Base-by-base conservation (phyloP, 2,888 invertebrate genomes). In the Cosmorhoe ocellata region DNA sequence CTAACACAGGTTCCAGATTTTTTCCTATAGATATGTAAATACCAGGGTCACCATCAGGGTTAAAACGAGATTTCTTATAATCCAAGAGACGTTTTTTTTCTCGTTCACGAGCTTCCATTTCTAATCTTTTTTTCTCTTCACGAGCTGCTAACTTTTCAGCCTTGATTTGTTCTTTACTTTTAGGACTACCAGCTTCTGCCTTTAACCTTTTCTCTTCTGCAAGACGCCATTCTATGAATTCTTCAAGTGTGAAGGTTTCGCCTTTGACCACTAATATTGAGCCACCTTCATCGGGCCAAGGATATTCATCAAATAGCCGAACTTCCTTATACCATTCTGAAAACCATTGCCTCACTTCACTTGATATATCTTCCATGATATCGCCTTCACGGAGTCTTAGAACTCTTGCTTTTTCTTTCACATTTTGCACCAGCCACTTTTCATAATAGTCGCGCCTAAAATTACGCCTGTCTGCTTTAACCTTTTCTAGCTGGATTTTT, bases 321-420 rank as follows among this genome's bases (percentile, higher is more conserved):
- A 87, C 74, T 49, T 76, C 73, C 31, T 78, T 75, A 79, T 94
- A 90, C 93, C 94, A 95, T 45, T 92, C 84, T 37, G 89, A 73
- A 69, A 95, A 94, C 96, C 96, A 96, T 67, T 93, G 92, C 49
- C 94, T 89, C 48, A 96, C 92, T 84, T 96, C 95, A 56, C 92
- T 93, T 30, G 93, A 92, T 73, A 96, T 94, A 63, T 94, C 94
- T 69, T 96, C 96, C 81, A 94, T 92, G 57, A 95, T 86, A 28
- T 92, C 86, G 3, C 91, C 92, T 64, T 90, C 86, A 38, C 91
- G 78, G 2, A 92, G 79, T 56, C 78, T 74, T 12, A 92, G 67
- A 12, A 92, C 81, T 11, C 90, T 82, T 14, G 82, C 67, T 63
- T 91, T 90, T 74, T 92, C 92, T 49, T 84, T 86, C 1, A 90